phyloP scores from a whole-genome alignment of 1,140 invertebrate species.

The Teleopsis dalmanni region DNA sequence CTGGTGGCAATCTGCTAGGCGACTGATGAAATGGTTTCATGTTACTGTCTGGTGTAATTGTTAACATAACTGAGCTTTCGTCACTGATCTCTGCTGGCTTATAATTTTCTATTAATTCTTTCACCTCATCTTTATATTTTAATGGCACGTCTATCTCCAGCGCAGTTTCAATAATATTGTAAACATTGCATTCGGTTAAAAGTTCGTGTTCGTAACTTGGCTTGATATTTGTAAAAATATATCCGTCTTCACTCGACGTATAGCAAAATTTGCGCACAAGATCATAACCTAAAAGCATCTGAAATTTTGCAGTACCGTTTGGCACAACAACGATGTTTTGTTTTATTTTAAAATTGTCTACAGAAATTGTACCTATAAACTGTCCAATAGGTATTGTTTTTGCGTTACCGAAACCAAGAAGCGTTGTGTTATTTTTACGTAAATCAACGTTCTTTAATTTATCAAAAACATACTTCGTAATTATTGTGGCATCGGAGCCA shows the following conservation, averaged over 20 bases:
- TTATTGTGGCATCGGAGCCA: neutral
- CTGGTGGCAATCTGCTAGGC: neutral
- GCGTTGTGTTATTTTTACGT: no score
- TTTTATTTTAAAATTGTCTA: neutral
- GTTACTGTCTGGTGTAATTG: slow-evolving; percentile 10
- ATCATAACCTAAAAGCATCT: neutral
- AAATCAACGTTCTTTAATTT: no score
- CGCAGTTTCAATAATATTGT: neutral
- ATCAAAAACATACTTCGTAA: no score
- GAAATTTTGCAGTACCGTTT: neutral
- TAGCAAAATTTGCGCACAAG: neutral
- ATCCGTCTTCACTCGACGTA: neutral
- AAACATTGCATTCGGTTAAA: neutral
- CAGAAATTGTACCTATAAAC: no score
- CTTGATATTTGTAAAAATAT: neutral
- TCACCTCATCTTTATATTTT: neutral
- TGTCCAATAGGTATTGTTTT: no score
- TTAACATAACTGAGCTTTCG: neutral
- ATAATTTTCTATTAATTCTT: slow-evolving; percentile 7
- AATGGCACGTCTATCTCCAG: neutral
- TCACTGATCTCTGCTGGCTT: neutral
- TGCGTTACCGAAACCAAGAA: no score
- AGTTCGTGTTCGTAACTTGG: neutral
- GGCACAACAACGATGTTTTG: neutral
- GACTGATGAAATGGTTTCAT: no score